Evolutionary conservation across 92 coral and sea anemone species (phyloP).

Genomic region (Blastomussa wellsi): DNA sequence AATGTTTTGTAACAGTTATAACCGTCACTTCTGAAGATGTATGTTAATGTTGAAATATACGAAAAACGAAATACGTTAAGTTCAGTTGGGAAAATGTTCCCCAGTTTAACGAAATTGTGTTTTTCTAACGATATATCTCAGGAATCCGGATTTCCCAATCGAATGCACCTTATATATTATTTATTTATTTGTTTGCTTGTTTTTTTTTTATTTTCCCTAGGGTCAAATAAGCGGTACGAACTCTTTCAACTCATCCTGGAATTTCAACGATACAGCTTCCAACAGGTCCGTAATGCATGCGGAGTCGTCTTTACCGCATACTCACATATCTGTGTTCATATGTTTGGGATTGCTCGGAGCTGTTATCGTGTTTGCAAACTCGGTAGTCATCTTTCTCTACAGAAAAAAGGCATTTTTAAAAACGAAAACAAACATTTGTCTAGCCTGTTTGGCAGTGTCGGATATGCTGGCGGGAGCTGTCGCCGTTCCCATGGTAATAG

Average conservation of each 20-base stretch:
- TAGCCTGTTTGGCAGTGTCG: constrained; percentile 57
- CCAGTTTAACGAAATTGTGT: too few relatives aligned
- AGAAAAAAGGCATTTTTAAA: constrained; percentile 34
- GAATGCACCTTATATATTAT: not conserved
- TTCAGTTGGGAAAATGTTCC: too few relatives aligned
- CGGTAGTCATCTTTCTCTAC: constrained; percentile 33
- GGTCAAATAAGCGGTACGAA: not conserved
- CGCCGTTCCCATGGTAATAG: constrained; percentile 55
- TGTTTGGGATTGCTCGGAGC: constrained; percentile 26
- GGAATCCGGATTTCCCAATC: too few relatives aligned
- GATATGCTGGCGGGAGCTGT: constrained; percentile 55
- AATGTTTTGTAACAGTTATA: too few relatives aligned
- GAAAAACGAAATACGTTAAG: too few relatives aligned
- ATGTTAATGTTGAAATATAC: too few relatives aligned
- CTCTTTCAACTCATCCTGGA: constrained; percentile 7
- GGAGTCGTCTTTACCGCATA: not conserved
- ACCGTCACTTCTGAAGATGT: too few relatives aligned
- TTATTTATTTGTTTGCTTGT: not conserved
- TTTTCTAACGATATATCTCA: too few relatives aligned
- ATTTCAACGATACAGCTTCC: not conserved
- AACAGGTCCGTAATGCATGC: constrained; percentile 13
- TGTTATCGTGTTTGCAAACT: constrained; percentile 32
- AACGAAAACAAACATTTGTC: constrained; percentile 60
- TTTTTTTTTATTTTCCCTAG: not conserved
- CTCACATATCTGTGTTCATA: constrained; percentile 29